phyloP scores from a whole-genome alignment of 2,888 invertebrate genomes.

The Archaeoteleia sp. region DNA sequence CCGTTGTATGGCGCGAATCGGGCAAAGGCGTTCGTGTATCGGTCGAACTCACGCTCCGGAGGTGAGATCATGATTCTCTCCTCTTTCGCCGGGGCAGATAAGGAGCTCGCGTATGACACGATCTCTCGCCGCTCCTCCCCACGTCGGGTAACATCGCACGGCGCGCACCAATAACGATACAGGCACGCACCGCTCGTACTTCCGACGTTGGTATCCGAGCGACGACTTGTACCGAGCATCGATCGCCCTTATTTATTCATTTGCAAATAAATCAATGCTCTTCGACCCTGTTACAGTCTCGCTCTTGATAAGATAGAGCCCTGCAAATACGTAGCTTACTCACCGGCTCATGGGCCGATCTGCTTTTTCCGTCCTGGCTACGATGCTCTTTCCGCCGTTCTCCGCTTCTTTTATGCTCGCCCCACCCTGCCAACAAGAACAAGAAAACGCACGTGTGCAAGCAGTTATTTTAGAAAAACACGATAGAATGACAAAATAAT shows the following conservation, averaged over 20 bases:
- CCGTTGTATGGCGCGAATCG: constrained; percentile 59
- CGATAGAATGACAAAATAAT: too few relatives aligned
- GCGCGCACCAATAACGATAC: constrained; percentile 38
- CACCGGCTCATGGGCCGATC: constrained; percentile 65
- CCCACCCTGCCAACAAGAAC: too few relatives aligned
- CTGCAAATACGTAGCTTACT: constrained; percentile 68
- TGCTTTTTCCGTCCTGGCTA: constrained; percentile 29
- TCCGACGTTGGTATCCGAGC: constrained; percentile 44
- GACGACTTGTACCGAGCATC: constrained; percentile 47
- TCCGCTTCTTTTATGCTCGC: constrained; percentile 6
- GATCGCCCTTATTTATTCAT: constrained; percentile 69
- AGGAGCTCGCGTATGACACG: constrained; percentile 70
- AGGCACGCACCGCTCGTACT: constrained; percentile 36
- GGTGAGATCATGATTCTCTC: constrained; percentile 54
- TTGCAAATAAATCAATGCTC: constrained; percentile 71
- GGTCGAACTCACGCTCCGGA: constrained; percentile 55
- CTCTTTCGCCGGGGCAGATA: constrained; percentile 59
- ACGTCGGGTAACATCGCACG: constrained; percentile 49
- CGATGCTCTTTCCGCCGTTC: constrained; percentile 21
- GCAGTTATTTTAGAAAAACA: too few relatives aligned
- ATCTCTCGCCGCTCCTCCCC: constrained; percentile 40
- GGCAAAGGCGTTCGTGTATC: constrained; percentile 42
- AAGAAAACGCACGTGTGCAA: too few relatives aligned
- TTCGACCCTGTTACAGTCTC: constrained; percentile 55
- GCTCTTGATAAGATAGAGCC: constrained; percentile 69